These are phyloP conservation scores for Mizuhopecten yessoensis DNA, from an alignment of 1,140 invertebrate species.

Conservation along the genomic window DNA sequence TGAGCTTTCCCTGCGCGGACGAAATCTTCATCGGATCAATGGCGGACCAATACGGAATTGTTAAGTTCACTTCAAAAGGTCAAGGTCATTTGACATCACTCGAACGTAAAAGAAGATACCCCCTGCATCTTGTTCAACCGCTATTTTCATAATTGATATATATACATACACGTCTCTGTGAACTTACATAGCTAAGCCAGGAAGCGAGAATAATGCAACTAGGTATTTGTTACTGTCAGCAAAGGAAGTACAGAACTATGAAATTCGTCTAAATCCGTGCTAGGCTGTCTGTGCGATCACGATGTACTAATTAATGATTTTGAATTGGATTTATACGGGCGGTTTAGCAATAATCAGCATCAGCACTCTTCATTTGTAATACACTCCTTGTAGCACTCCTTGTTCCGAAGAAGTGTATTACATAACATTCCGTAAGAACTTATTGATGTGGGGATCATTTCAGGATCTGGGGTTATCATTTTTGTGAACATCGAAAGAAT, in stretches of 20 bases:
- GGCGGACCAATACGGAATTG: conserved; percentile 1
- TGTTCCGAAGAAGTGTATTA: too few relatives aligned
- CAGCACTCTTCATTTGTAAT: too few relatives aligned
- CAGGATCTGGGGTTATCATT: too few relatives aligned
- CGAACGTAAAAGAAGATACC: not conserved
- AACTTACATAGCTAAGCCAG: too few relatives aligned
- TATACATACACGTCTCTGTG: not conserved
- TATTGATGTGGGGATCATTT: too few relatives aligned
- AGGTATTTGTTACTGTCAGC: not conserved
- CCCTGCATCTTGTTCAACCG: not conserved
- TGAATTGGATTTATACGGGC: not conserved
- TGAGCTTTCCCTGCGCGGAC: not conserved
- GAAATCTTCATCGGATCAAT: not conserved
- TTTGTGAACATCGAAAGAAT: too few relatives aligned
- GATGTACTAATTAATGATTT: not conserved
- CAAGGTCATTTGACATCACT: not conserved
- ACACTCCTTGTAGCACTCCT: too few relatives aligned
- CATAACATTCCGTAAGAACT: too few relatives aligned
- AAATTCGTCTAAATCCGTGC: not conserved
- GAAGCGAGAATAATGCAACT: not conserved
- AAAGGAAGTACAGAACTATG: not conserved
- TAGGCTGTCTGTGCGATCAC: not conserved
- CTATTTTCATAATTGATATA: not conserved
- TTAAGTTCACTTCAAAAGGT: not conserved
- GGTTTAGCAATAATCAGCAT: too few relatives aligned